Base-by-base conservation (phyloP, 2,888 invertebrate genomes). In the Tryphoninae sp. region DNA sequence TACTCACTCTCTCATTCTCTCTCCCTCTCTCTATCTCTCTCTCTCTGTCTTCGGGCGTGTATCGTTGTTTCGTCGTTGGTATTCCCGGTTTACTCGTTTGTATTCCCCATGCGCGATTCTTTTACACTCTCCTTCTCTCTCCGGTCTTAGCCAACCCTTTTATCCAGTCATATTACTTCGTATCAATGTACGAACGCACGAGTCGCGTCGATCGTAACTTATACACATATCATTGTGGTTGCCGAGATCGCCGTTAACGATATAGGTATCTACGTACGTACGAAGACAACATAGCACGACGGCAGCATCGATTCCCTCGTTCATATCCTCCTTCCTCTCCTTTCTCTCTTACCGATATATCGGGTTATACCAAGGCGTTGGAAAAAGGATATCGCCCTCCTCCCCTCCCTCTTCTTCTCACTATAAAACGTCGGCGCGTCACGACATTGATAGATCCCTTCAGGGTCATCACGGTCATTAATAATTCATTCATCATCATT, bases 401-500 rank as follows among this genome's bases (percentile, higher is more conserved):
- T 58, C 40, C 65, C n/a, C 58, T 13, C 55, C 19, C 13, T 58
- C 53, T 23, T 71, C 76, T 71, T 71, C 76, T 71, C 67, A 51
- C 26, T 68, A 64, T 71, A 16, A 11, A 71, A 67, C 73, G 81
- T 84, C 79, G 84, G 78, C 84, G 84, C 85, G 85, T 84, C 80
- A 78, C 84, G 86, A 85, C 87, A 88, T 88, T 88, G 89, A 89
- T 86, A 86, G 87, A 88, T 87, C 84, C 87, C 82, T 84, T 81
- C 80, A 82, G 67, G 83, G 83, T 81, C 68, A 82, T 74, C 78
- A 64, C 78, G 84, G 86, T 88, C 90, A 91, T 91, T 88, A 90
- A 91, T 91, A 90, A 90, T 91, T 90, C 90, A 91, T 91, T 89
- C 87, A 87, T 91, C 89, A 90, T 90, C 89, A 87, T 87, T 85